Base-by-base conservation (phyloP, 2,797 vertebrate genomes). In the Sebastolobus altivelis region DNA sequence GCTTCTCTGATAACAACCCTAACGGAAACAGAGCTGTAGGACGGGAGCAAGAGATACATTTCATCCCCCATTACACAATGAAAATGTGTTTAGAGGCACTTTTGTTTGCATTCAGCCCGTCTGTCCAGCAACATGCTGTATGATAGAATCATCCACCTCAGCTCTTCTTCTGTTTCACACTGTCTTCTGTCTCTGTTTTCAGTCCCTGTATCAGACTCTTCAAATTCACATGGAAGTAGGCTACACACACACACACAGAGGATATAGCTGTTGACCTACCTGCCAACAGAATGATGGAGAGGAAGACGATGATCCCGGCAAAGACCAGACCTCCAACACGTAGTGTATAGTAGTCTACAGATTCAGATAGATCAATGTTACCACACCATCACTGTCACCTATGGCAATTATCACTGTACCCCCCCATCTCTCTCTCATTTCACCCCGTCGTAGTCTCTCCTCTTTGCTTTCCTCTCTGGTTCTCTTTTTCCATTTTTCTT, bases 331-430 rank as follows among this genome's bases (percentile, higher is more conserved):
- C 96, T 58, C 89, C 93, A 14, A 95, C 54, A 33, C 95, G 89
- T 37, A 96, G 93, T 29, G 81, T 95, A 14, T 95, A 0, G 72
- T 96, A 96, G 83, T 96, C 95, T 96, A 76, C 18, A 91, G 91
- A 72, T 46, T 61, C 3, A 90, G 55, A 83, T 0, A 59, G 8
- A 16, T 63, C 3, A 59, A 8, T 11, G 27, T 85, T 43, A 89
- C 5, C 25, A 70, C 38, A 80, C 25, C 8, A 20, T 80, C 31
- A 58, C 9, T 27, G 16, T 69, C 25, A 66, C 1, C 1, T 18
- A 10, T 58, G 6, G 62, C 2, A 22, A 46, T 37, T 80, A 6
- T 49, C 29, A 58, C 4, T 33, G 2, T 49, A 2, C 3, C 3
- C 9, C 9, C 3, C 1, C 4, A 31, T 31, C 33, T 46, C 2